These are phyloP conservation scores for Channa argus DNA, from an alignment of 2,113 vertebrate species.

Conservation along the genomic window DNA sequence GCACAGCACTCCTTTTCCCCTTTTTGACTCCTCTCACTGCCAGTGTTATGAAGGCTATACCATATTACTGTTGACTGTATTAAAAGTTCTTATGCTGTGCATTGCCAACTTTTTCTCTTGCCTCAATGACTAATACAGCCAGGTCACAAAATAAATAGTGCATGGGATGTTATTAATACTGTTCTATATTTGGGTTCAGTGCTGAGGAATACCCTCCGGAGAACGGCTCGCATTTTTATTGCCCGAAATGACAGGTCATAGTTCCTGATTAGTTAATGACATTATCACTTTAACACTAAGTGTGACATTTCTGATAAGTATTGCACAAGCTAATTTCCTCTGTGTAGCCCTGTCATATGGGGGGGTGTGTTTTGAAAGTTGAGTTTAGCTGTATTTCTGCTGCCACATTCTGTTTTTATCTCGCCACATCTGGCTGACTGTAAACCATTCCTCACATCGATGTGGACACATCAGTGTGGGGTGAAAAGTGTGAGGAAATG, in stretches of 20 bases:
- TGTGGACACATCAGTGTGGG: neutral
- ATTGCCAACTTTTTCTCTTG: neutral
- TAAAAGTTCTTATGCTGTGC: neutral
- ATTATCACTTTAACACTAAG: neutral
- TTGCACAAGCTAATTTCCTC: conserved; percentile 29
- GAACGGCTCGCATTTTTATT: neutral
- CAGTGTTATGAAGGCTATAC: no score
- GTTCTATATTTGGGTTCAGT: neutral
- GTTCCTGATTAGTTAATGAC: neutral
- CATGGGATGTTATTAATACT: neutral
- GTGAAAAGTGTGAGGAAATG: neutral
- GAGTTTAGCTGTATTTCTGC: neutral
- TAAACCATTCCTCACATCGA: neutral
- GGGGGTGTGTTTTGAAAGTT: neutral
- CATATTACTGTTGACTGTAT: no score
- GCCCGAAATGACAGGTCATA: neutral
- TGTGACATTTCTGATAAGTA: conserved; percentile 18
- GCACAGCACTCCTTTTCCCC: conserved; percentile 17
- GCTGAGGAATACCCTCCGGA: neutral
- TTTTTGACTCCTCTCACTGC: neutral
- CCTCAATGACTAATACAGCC: conserved; percentile 1
- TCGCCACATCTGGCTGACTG: conserved; percentile 5
- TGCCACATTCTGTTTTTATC: neutral
- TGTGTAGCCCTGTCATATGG: neutral
- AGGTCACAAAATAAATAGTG: neutral